These are phyloP conservation scores for Caloenas nicobarica DNA, from an alignment of 2,113 vertebrate species.

Conservation along the genomic window DNA sequence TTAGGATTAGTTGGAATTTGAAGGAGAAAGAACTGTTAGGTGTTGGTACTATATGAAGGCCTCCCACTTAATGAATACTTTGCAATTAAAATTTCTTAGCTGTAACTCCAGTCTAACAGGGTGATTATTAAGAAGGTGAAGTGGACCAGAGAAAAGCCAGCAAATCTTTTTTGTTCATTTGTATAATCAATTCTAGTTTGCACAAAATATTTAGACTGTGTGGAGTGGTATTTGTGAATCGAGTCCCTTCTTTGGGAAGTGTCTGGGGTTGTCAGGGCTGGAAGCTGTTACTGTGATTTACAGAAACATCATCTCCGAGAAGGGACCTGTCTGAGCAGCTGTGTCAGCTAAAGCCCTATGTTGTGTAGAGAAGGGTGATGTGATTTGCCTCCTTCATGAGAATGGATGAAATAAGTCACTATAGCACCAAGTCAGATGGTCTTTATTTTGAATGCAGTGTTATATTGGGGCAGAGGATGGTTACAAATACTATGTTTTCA, in stretches of 20 bases:
- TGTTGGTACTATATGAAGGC: not conserved
- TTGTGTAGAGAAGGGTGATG: not conserved
- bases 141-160: not conserved
- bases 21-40: not conserved
- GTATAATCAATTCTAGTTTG: not conserved
- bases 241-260: not conserved
- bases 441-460: not conserved
- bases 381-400: not conserved
- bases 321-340: not conserved
- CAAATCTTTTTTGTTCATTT: not conserved
- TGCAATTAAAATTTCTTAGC: not conserved
- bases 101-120: not conserved
- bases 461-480: not conserved
- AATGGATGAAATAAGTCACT: not conserved
- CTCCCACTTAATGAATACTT: not conserved
- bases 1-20: not conserved
- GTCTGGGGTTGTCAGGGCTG: not conserved
- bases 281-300: not conserved
- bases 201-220: not conserved
- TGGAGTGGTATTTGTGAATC: not conserved
- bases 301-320: not conserved
- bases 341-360: rapidly evolving
- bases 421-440: not conserved
- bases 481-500: not conserved
- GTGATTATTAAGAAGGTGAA: not conserved